Percentiles rank a stretch among this genome's conserved stretches.
Conservation (phyloP, 2,888 invertebrate genomes). For the Limnephilus rhombicus region DNA sequence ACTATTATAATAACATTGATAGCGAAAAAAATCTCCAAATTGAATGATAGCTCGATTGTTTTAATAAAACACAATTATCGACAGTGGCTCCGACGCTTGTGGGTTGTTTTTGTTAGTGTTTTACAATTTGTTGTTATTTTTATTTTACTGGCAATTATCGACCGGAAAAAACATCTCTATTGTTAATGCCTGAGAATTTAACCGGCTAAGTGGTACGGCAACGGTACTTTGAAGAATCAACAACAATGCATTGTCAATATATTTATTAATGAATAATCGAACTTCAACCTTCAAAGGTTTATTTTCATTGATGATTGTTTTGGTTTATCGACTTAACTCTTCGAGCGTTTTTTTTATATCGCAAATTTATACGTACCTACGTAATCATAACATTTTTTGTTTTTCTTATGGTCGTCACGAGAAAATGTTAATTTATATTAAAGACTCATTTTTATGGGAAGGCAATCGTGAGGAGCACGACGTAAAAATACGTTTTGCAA, state of each 20-base stretch:
- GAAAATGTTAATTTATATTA: too few relatives aligned
- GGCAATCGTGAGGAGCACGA: too few relatives aligned
- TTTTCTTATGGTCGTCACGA: too few relatives aligned
- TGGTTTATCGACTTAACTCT: neutral
- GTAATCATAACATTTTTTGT: neutral
- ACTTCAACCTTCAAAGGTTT: neutral
- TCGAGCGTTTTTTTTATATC: neutral
- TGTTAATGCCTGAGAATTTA: neutral
- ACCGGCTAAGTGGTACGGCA: neutral
- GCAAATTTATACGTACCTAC: too few relatives aligned
- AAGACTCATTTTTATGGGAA: too few relatives aligned
- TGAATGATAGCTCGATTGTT: slow-evolving; percentile 62
- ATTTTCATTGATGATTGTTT: neutral
- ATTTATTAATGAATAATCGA: neutral
- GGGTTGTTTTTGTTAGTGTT: slow-evolving; percentile 13
- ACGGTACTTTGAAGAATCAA: neutral
- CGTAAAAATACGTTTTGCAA: too few relatives aligned
- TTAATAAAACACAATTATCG: slow-evolving; percentile 60
- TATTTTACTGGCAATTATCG: slow-evolving; percentile 25
- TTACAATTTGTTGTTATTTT: neutral
- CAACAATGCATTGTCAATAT: neutral
- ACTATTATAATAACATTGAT: slow-evolving; percentile 39
- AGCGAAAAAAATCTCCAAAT: slow-evolving; percentile 56
- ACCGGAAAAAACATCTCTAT: neutral
- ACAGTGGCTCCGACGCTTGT: slow-evolving; percentile 48